These are phyloP conservation scores for Globodera rostochiensis DNA, from an alignment of 1,140 invertebrate genomes.

Conservation along the genomic window DNA sequence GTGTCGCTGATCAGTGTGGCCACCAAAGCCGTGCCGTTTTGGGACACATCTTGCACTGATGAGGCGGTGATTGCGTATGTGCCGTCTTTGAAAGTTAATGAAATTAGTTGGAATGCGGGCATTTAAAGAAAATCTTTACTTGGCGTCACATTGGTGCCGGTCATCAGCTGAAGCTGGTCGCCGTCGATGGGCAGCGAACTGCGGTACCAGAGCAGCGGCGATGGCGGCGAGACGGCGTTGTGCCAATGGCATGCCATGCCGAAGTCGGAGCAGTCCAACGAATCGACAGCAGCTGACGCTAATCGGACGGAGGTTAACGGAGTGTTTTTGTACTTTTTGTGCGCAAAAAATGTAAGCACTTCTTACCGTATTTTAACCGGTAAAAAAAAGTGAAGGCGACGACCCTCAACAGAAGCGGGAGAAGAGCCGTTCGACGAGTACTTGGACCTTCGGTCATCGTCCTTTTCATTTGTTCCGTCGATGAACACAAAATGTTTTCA, in stretches of 20 bases:
- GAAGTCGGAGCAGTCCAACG: constrained; percentile 21
- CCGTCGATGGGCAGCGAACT: constrained; percentile 20
- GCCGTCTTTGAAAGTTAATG: background rate
- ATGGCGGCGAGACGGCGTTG: constrained; percentile 21
- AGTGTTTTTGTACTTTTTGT: too few species aligned
- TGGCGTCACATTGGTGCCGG: constrained; percentile 15
- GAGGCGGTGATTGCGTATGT: constrained; percentile 22
- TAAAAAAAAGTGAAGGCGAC: too few species aligned
- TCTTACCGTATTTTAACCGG: too few species aligned
- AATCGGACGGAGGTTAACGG: background rate
- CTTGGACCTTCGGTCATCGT: background rate
- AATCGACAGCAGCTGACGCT: background rate
- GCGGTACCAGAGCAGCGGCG: constrained; percentile 25
- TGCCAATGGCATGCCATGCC: constrained; percentile 18
- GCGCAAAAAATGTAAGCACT: too few species aligned
- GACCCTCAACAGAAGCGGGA: too few species aligned
- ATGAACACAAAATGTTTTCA: background rate
- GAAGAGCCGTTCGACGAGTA: background rate
- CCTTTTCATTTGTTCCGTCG: background rate
- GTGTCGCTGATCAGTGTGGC: constrained; percentile 31
- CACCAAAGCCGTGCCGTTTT: constrained; percentile 13
- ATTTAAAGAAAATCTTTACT: constrained; percentile 1
- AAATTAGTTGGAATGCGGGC: background rate
- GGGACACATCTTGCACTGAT: background rate
- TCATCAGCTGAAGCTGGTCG: constrained; percentile 11